Percentiles rank a stretch among this genome's conserved stretches.
phyloP scores from a whole-genome alignment of 2,888 invertebrate genomes.

The Pyralis farinalis region DNA sequence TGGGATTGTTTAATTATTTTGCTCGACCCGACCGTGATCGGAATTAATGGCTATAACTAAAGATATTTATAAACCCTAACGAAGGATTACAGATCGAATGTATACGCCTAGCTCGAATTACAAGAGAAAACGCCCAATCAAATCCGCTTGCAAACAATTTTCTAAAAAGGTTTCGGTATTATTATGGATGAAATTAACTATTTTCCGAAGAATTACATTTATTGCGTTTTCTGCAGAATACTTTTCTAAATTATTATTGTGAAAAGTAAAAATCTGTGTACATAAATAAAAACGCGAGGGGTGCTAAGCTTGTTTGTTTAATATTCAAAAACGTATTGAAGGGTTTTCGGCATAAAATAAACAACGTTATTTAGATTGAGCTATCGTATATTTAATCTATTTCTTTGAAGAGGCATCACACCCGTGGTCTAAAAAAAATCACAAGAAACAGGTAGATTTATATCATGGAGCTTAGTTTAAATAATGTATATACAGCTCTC shows the following conservation, averaged over 20 bases:
- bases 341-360: too few relatives aligned
- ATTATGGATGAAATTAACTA: conserved; percentile 1
- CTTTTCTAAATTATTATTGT: neutral
- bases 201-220: neutral
- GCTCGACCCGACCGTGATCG: conserved; percentile 58
- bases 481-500: too few relatives aligned
- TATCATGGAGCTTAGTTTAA: too few relatives aligned
- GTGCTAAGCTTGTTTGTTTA: too few relatives aligned
- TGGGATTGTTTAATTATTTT: conserved; percentile 76
- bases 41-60: conserved; percentile 61
- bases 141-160: neutral
- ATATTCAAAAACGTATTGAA: too few relatives aligned
- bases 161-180: conserved; percentile 1
- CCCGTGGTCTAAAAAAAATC: too few relatives aligned
- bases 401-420: too few relatives aligned
- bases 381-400: too few relatives aligned
- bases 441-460: too few relatives aligned
- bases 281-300: too few relatives aligned
- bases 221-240: neutral
- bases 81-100: conserved; percentile 14
- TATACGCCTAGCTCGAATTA: conserved; percentile 4
- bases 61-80: conserved; percentile 42
- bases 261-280: too few relatives aligned
- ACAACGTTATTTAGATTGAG: too few relatives aligned
- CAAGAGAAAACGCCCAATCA: neutral